Evolutionary conservation across 2,113 vertebrate genomes (phyloP).

Genomic region (Archilochus colubris): DNA sequence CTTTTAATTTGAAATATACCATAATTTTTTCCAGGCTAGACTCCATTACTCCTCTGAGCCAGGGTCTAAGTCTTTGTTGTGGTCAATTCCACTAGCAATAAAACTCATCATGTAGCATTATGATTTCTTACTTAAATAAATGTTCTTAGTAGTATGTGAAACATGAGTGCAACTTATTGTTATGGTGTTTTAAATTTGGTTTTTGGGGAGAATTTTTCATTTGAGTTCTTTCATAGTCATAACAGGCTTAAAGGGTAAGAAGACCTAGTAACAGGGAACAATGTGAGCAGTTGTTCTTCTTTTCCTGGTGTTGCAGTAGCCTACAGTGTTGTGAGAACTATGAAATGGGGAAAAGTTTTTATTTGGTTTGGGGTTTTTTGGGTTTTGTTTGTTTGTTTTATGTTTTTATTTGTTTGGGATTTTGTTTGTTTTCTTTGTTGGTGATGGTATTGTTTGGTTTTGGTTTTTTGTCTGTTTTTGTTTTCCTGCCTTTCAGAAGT

Average conservation of each 20-base stretch:
- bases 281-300: neutral
- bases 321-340: neutral
- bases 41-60: neutral
- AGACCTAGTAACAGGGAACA: neutral
- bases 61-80: neutral
- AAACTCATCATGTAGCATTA: neutral
- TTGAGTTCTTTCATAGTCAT: neutral
- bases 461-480: no score
- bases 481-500: neutral
- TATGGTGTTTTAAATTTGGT: neutral
- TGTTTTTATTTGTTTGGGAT: no score
- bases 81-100: neutral
- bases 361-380: neutral
- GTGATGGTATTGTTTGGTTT: neutral
- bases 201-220: neutral
- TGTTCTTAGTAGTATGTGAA: neutral
- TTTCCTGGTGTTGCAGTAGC: neutral
- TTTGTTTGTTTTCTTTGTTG: no score
- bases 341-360: neutral
- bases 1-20: constrained; percentile 28
- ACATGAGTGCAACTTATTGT: neutral
- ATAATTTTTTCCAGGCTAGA: constrained; percentile 7
- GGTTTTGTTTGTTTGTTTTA: no score
- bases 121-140: constrained; percentile 12
- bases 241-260: neutral